phyloP scores from a whole-genome alignment of 2,888 invertebrate genomes.

The Pollenia labialis region DNA sequence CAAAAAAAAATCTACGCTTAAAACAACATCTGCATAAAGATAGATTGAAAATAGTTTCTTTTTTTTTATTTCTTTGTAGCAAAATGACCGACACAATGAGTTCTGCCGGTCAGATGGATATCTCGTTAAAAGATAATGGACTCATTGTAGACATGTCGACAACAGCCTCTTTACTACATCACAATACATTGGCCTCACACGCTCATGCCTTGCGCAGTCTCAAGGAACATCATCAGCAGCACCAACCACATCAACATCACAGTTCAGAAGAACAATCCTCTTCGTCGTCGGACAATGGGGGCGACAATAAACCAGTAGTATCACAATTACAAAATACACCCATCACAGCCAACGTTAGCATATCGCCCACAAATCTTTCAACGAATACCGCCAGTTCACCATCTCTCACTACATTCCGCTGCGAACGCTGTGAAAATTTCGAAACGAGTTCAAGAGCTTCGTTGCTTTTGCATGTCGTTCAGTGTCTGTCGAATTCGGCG shows the following conservation, averaged over 20 bases:
- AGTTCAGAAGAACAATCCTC: constrained; percentile 71
- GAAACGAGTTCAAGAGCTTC: constrained; percentile 91
- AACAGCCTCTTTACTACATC: constrained; percentile 80
- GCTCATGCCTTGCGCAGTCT: constrained; percentile 77
- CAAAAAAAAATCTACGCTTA: not conserved
- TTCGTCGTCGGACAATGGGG: constrained; percentile 69
- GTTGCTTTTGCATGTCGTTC: constrained; percentile 90
- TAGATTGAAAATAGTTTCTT: not conserved
- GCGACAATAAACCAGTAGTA: constrained; percentile 68
- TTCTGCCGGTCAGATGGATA: constrained; percentile 80
- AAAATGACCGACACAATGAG: constrained; percentile 82
- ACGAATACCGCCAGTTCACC: constrained; percentile 77
- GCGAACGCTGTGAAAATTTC: constrained; percentile 93
- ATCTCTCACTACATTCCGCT: constrained; percentile 83
- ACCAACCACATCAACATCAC: constrained; percentile 64
- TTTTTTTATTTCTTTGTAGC: constrained; percentile 72
- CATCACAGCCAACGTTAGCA: constrained; percentile 70
- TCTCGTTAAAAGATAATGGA: constrained; percentile 79
- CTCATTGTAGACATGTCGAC: constrained; percentile 80
- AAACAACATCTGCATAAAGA: not conserved
- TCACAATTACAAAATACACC: constrained; percentile 63
- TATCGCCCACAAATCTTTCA: constrained; percentile 79
- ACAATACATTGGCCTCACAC: constrained; percentile 77
- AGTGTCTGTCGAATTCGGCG: constrained; percentile 84
- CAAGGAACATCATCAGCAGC: constrained; percentile 77